These are phyloP conservation scores for Teleiodes luculella DNA, from an alignment of 2,888 invertebrate species.

Conservation along the genomic window DNA sequence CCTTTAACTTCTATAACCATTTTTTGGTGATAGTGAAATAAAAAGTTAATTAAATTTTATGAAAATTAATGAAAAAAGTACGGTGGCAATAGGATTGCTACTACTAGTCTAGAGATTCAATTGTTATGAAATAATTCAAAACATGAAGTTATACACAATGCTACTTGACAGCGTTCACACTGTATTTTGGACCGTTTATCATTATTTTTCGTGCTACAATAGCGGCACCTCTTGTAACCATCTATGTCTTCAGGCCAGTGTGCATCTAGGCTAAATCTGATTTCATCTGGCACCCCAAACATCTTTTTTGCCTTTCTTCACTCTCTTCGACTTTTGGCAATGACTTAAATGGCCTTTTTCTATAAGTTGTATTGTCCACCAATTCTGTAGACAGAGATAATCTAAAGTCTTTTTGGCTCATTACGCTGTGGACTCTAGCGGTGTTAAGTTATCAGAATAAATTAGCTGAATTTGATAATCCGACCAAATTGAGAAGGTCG, in stretches of 20 bases:
- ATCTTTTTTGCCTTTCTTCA: slow-evolving; percentile 28
- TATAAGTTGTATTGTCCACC: not conserved
- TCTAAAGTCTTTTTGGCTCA: not conserved
- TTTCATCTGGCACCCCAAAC: slow-evolving; percentile 36
- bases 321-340: not conserved
- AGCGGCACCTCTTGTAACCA: slow-evolving; percentile 35
- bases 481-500: too few species aligned
- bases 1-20: too few species aligned
- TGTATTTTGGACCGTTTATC: slow-evolving; percentile 25
- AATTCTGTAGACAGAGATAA: too few species aligned
- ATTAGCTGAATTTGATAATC: too few species aligned
- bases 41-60: too few species aligned
- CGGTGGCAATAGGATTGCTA: not conserved
- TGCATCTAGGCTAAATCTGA: slow-evolving; percentile 33
- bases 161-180: slow-evolving; percentile 11
- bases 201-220: slow-evolving; percentile 33
- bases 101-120: not conserved
- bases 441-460: too few species aligned
- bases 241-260: slow-evolving; percentile 31
- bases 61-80: not conserved
- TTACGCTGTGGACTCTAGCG: too few species aligned
- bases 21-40: too few species aligned
- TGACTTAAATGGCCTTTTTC: not conserved
- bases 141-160: not conserved
- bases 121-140: not conserved